These are phyloP conservation scores for Tetranychus piercei DNA, from an alignment of 2,888 invertebrate species.

Conservation along the genomic window DNA sequence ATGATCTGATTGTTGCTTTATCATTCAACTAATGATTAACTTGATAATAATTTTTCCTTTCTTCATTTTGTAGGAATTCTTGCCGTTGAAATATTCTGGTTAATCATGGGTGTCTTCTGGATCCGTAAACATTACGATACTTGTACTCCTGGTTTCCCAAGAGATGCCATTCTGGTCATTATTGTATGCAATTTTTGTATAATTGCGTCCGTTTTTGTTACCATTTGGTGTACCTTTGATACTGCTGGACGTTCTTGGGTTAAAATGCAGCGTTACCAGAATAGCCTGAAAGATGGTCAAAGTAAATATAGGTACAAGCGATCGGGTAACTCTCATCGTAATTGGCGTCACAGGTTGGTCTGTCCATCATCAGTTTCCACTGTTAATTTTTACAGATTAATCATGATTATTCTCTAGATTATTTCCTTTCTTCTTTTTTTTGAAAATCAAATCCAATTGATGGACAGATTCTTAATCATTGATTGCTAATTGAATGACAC, in stretches of 20 bases:
- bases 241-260: conserved; percentile 73
- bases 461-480: no score
- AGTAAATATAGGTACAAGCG: conserved; percentile 47
- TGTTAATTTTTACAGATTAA: neutral
- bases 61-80: conserved; percentile 45
- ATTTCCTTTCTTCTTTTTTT: no score
- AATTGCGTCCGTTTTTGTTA: conserved; percentile 46
- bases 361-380: neutral
- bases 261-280: conserved; percentile 68
- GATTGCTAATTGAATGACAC: no score
- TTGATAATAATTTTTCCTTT: conserved; percentile 9
- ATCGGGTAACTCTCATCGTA: conserved; percentile 51
- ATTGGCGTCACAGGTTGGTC: conserved; percentile 59
- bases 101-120: conserved; percentile 54
- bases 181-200: conserved; percentile 59
- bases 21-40: no score
- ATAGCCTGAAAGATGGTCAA: conserved; percentile 54
- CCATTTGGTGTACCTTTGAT: conserved; percentile 70
- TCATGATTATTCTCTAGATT: no score
- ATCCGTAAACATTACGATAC: conserved; percentile 46
- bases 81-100: conserved; percentile 52
- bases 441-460: no score
- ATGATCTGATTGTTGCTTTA: no score
- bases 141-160: conserved; percentile 46
- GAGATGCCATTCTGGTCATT: conserved; percentile 53